These are phyloP conservation scores for Platichthys flesus DNA, from an alignment of 2,113 vertebrate genomes.

Conservation along the genomic window DNA sequence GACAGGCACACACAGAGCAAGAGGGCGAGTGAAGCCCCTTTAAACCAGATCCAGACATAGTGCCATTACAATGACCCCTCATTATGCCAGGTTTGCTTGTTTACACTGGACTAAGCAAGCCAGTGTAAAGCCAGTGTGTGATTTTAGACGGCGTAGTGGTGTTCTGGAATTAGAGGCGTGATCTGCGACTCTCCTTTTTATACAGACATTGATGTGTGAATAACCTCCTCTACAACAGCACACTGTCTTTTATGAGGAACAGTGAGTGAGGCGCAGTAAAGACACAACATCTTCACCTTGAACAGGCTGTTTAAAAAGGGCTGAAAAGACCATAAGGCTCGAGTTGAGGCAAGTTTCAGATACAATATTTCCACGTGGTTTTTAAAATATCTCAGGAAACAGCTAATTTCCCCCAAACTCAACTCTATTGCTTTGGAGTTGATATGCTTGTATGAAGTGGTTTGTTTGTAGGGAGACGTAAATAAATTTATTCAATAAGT, in stretches of 20 bases:
- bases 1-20: conserved; percentile 1
- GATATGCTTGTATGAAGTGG: too few relatives aligned
- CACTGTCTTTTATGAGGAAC: neutral
- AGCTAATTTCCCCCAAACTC: too few relatives aligned
- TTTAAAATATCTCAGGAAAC: too few relatives aligned
- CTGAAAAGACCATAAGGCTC: too few relatives aligned
- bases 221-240: neutral
- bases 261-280: neutral
- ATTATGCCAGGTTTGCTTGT: neutral
- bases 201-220: neutral
- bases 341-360: too few relatives aligned
- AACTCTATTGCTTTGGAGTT: too few relatives aligned
- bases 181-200: neutral
- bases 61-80: neutral
- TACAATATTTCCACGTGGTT: too few relatives aligned
- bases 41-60: neutral
- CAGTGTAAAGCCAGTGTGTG: neutral
- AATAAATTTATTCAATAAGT: too few relatives aligned
- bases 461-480: too few relatives aligned
- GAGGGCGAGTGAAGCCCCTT: neutral
- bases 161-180: neutral
- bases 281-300: too few relatives aligned
- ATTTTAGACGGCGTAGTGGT: neutral
- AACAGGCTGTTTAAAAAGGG: too few relatives aligned
- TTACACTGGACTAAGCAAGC: neutral